Percentiles rank a stretch among this genome's conserved stretches.
Conservation (phyloP, 2,113 vertebrate species). For the Sminthopsis crassicaudata region DNA sequence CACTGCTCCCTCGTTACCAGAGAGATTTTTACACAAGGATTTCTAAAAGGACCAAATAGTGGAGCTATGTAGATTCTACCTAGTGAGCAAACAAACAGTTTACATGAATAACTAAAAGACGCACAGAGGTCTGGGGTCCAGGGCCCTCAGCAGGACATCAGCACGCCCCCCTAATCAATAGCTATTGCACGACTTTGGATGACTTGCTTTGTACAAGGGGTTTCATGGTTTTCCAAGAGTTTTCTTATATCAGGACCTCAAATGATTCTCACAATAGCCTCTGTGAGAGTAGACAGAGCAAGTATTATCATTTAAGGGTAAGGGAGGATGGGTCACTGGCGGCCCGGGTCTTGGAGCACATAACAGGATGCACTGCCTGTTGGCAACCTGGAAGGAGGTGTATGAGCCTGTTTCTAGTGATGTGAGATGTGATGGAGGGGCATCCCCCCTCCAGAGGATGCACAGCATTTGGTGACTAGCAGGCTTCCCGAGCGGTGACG, state of each 20-base stretch:
- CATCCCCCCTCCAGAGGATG: neutral
- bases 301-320: neutral
- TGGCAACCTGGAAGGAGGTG: neutral
- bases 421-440: neutral
- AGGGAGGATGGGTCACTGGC: neutral
- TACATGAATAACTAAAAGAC: constrained; percentile 23
- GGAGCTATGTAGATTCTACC: neutral
- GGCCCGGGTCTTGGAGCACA: neutral
- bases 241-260: neutral
- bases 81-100: neutral
- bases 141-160: neutral
- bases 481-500: neutral
- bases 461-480: neutral
- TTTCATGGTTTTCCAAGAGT: neutral
- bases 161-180: neutral
- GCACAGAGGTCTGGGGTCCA: neutral
- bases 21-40: neutral
- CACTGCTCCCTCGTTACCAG: neutral
- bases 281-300: neutral
- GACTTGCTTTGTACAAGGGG: neutral
- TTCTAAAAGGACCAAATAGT: neutral
- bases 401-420: neutral
- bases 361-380: neutral
- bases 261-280: neutral
- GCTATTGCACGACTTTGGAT: neutral